Evolutionary conservation across 2,113 vertebrate genomes (phyloP), one percentile per base, ranked within the genome.

Genomic region (Lutjanus erythropterus): DNA sequence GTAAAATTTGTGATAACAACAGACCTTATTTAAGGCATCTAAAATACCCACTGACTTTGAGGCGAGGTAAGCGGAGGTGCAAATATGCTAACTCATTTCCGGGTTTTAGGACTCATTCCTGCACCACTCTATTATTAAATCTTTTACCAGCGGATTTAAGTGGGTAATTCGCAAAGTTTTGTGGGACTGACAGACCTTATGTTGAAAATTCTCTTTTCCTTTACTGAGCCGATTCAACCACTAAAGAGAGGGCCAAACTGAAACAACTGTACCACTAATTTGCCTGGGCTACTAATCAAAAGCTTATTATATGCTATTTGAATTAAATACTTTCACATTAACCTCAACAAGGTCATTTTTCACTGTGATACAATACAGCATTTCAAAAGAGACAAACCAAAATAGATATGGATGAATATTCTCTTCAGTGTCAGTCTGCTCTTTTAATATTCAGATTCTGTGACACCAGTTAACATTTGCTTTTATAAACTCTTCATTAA

Each of bases 221-320:
- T 84, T 70, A 49, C 49, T 76, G 58, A 73, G 61, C 71, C 21
- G 37, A 65, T 78, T 78, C 59, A 76, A 84, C 83, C 74, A 39
- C 81, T 62, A 50, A 74, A 74, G 71, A 65, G 49, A 73, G 55
- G 41, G 66, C 81, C 74, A 71, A 76, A 39, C 71, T 86, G 46
- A 64, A 77, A 75, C 41, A 72, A 65, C 73, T 69, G 64, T 8
- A 53, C 69, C 75, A 82, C 81, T 71, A 80, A 81, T 77, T 78
- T 78, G 25, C 61, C 84, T 80, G 80, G 74, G 82, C 68, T 69
- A 25, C 72, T 61, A 65, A 85, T 84, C 42, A 86, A 89, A 85
- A 75, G 41, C 62, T 50, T 73, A 80, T 85, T 78, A 77, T 44
- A 74, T 55, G 60, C 56, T 78, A 70, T 83, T 83, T 86, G 23